phyloP scores from a whole-genome alignment of 1,140 invertebrate species.

The Cydia amplana region DNA sequence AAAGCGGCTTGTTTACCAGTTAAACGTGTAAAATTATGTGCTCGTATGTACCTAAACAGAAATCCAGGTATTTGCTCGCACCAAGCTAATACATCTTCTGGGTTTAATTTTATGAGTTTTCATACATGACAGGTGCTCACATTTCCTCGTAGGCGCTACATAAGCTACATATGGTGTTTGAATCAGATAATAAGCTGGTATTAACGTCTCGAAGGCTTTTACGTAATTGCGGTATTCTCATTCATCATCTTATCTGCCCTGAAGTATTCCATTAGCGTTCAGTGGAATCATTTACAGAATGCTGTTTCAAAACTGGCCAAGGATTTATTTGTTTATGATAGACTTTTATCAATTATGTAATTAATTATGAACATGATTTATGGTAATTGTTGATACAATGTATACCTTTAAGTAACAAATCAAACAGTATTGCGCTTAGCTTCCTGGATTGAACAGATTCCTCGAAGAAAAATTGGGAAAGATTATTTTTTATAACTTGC shows the following conservation, averaged over 20 bases:
- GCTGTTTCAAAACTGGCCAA: conserved; percentile 15
- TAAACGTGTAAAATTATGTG: conserved; percentile 45
- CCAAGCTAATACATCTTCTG: neutral
- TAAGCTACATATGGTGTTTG: neutral
- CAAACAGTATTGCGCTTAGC: neutral
- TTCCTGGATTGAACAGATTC: neutral
- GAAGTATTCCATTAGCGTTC: conserved; percentile 28
- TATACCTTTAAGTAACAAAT: neutral
- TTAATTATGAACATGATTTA: conserved; percentile 2
- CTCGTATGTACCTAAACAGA: conserved; percentile 10
- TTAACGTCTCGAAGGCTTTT: conserved; percentile 27
- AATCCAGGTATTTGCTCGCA: neutral
- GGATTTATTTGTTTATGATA: conserved; percentile 28
- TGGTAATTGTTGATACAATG: neutral
- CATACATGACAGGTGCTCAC: conserved; percentile 5
- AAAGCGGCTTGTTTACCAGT: conserved; percentile 39
- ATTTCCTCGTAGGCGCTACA: conserved; percentile 7
- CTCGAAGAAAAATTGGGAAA: conserved; percentile 23
- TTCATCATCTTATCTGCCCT: conserved; percentile 31
- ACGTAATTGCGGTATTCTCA: conserved; percentile 27
- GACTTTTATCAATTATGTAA: conserved; percentile 3
- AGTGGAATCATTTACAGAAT: conserved; percentile 27
- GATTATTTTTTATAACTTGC: conserved; percentile 9
- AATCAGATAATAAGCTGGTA: conserved; percentile 30
- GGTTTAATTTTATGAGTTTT: neutral